A percentile compares a stretch with the other conserved stretches of the same genome.
Conservation (phyloP, 2,113 vertebrate species). For the Ginglymostoma cirratum region DNA sequence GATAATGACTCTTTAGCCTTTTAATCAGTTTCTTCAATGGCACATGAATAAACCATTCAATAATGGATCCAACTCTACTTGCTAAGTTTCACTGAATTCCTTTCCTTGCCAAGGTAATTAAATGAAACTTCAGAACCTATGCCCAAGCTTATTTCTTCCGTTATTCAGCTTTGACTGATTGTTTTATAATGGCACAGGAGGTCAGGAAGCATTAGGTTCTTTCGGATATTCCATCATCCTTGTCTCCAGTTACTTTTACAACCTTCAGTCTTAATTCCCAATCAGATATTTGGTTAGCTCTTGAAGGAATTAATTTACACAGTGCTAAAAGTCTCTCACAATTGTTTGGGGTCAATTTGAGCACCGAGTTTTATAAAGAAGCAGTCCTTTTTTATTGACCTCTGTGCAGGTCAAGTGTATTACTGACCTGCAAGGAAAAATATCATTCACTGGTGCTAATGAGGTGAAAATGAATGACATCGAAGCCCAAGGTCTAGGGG, state of each 20-base stretch:
- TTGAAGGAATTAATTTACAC: not conserved
- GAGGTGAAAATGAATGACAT: not conserved
- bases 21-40: not conserved
- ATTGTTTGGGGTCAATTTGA: not conserved
- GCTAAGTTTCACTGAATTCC: not conserved
- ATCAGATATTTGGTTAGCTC: not conserved
- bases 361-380: not conserved
- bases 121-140: not conserved
- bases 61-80: not conserved
- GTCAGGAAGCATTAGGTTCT: not conserved
- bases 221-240: not conserved
- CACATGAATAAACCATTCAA: not conserved
- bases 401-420: not conserved
- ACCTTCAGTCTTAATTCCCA: not conserved
- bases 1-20: not conserved
- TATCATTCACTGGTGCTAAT: slow-evolving; percentile 17
- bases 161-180: slow-evolving; percentile 24
- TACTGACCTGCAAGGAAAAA: not conserved
- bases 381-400: not conserved
- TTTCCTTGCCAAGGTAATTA: not conserved
- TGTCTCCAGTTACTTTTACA: not conserved
- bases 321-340: not conserved
- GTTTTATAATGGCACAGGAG: not conserved
- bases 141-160: not conserved
- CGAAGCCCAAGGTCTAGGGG: not conserved